Conservation (phyloP, 2,888 invertebrate genomes). For the Axea sp. region DNA sequence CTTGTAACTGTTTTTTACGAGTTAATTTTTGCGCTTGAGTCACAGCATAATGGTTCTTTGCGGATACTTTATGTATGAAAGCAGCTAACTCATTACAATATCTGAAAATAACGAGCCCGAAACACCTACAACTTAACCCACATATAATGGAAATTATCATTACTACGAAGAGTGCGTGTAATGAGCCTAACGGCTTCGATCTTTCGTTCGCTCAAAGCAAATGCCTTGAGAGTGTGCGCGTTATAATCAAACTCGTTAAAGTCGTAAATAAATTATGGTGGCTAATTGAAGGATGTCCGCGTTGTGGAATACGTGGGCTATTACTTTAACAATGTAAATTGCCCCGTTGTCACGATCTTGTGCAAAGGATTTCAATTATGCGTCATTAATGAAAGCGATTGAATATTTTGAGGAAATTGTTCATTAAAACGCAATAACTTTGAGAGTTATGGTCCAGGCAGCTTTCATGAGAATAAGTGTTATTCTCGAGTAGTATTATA, state of each 20-base stretch:
- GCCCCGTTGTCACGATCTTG: constrained; percentile 55
- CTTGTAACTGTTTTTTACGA: constrained; percentile 24
- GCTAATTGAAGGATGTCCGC: constrained; percentile 62
- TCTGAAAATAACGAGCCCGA: constrained; percentile 52
- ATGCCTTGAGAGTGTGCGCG: constrained; percentile 47
- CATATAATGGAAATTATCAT: constrained; percentile 61
- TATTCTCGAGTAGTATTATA: too few relatives aligned
- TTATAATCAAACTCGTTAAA: constrained; percentile 62
- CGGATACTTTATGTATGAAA: constrained; percentile 28
- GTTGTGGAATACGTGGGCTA: constrained; percentile 46
- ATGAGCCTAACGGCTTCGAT: constrained; percentile 63
- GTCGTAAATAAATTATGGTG: constrained; percentile 56
- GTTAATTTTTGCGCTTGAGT: constrained; percentile 14
- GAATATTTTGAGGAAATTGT: constrained; percentile 46
- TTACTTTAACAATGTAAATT: constrained; percentile 55
- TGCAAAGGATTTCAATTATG: constrained; percentile 47
- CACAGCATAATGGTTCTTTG: constrained; percentile 25
- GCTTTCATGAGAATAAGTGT: not conserved
- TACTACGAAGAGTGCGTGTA: constrained; percentile 57
- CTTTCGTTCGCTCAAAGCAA: constrained; percentile 23
- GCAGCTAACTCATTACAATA: constrained; percentile 32
- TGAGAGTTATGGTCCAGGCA: not conserved
- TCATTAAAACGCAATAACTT: constrained; percentile 45
- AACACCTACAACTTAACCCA: constrained; percentile 60
- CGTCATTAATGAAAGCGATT: constrained; percentile 45